Evolutionary conservation across 2,113 vertebrate genomes (phyloP).

Genomic region (Gorsachius goisagi): DNA sequence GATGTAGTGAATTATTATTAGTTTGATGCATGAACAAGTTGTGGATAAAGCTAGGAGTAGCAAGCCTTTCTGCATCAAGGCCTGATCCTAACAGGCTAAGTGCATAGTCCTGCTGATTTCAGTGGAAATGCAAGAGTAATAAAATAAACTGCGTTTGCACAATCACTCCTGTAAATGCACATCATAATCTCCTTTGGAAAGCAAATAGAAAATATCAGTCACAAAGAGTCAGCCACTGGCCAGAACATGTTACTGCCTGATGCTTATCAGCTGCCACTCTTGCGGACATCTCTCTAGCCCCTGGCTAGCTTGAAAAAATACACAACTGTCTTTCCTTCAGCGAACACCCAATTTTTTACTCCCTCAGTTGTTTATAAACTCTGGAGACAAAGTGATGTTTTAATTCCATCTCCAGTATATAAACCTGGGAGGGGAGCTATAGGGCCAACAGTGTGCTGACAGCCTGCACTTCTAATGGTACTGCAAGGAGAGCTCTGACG

Average conservation of each 20-base stretch:
- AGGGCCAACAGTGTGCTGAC: conserved; percentile 66
- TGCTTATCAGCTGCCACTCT: conserved; percentile 74
- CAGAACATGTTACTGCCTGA: conserved; percentile 60
- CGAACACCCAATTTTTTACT: conserved; percentile 77
- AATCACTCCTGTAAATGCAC: conserved; percentile 13
- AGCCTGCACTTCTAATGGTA: conserved; percentile 52
- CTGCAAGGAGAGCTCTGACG: background rate
- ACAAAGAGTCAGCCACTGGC: conserved; percentile 33
- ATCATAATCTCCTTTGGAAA: conserved; percentile 56
- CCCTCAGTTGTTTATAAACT: conserved; percentile 77
- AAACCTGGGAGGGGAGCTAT: conserved; percentile 70
- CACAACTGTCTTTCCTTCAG: conserved; percentile 79
- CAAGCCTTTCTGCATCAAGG: background rate
- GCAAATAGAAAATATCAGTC: conserved; percentile 48
- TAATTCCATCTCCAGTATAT: conserved; percentile 76
- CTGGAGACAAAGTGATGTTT: conserved; percentile 75
- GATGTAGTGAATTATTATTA: background rate
- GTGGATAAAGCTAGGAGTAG: background rate
- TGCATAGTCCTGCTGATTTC: background rate
- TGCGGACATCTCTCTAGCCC: conserved; percentile 64
- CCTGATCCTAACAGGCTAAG: background rate
- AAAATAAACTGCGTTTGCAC: background rate
- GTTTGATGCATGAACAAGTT: background rate
- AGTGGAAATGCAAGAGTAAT: background rate
- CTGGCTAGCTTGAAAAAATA: conserved; percentile 78